A percentile compares a stretch with the other conserved stretches of the same genome.
Evolutionary conservation across 2,113 vertebrate genomes (phyloP).

Genomic region (Scortum barcoo): DNA sequence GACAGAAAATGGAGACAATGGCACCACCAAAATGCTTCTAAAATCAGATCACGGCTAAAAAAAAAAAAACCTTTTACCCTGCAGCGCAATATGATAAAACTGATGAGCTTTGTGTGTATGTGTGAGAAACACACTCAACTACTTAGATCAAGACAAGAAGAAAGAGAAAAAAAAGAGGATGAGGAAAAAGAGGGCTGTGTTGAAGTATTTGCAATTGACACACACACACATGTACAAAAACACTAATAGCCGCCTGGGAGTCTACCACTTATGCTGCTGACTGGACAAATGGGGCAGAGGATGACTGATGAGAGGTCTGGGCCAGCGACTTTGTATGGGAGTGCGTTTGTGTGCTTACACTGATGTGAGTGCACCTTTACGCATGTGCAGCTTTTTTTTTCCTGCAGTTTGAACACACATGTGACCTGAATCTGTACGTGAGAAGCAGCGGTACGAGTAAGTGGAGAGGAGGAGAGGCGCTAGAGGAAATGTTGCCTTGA

Average conservation of each 20-base stretch:
- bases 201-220: slow-evolving; percentile 29
- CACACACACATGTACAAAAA: slow-evolving; percentile 1
- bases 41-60: slow-evolving; percentile 44
- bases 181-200: slow-evolving; percentile 2
- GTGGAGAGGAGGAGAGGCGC: background rate
- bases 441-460: background rate
- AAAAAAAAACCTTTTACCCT: slow-evolving; percentile 29
- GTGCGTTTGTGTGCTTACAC: slow-evolving; percentile 14
- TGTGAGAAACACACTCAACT: slow-evolving; percentile 16
- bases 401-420: background rate
- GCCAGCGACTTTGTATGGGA: slow-evolving; percentile 20
- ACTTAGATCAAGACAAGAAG: background rate
- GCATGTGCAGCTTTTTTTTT: background rate
- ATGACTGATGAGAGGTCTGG: slow-evolving; percentile 60
- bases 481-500: background rate
- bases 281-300: slow-evolving; percentile 52
- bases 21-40: background rate
- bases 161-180: background rate
- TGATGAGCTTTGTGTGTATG: slow-evolving; percentile 7
- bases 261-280: slow-evolving; percentile 60
- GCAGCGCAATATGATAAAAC: slow-evolving; percentile 31
- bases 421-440: background rate
- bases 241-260: slow-evolving; percentile 58
- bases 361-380: slow-evolving; percentile 6
- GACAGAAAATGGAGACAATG: slow-evolving; percentile 24